Percentiles rank a stretch among this genome's conserved stretches.
These are phyloP conservation scores for Ferrisia virgata DNA, from an alignment of 2,888 invertebrate species.

Conservation along the genomic window DNA sequence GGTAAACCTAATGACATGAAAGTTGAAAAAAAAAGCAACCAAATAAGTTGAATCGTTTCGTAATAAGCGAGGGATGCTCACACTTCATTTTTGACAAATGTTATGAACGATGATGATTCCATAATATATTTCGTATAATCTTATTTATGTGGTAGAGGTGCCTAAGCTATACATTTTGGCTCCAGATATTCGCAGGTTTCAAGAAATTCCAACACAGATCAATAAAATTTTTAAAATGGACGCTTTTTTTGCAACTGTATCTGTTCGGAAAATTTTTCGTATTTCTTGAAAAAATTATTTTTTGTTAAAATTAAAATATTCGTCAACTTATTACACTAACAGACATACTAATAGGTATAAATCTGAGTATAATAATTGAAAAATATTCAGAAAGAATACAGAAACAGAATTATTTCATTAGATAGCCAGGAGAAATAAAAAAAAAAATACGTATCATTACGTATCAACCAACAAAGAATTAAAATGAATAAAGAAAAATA, in stretches of 20 bases:
- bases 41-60: neutral
- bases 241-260: neutral
- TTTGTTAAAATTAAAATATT: neutral
- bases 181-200: neutral
- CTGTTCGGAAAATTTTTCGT: neutral
- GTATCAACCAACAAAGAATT: neutral
- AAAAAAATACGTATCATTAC: neutral
- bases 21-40: neutral
- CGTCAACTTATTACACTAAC: too few relatives aligned
- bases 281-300: neutral
- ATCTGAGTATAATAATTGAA: too few relatives aligned
- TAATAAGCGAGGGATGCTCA: neutral
- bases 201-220: neutral
- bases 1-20: neutral
- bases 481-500: neutral
- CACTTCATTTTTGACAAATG: neutral
- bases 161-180: neutral
- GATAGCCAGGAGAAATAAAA: neutral
- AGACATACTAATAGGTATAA: too few relatives aligned
- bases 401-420: neutral
- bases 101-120: constrained; percentile 10
- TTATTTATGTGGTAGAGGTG: neutral
- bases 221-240: neutral
- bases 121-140: neutral
- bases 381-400: too few relatives aligned